These are phyloP conservation scores for Acrocephalus scirpaceus DNA, from an alignment of 2,797 vertebrate genomes.

Conservation along the genomic window DNA sequence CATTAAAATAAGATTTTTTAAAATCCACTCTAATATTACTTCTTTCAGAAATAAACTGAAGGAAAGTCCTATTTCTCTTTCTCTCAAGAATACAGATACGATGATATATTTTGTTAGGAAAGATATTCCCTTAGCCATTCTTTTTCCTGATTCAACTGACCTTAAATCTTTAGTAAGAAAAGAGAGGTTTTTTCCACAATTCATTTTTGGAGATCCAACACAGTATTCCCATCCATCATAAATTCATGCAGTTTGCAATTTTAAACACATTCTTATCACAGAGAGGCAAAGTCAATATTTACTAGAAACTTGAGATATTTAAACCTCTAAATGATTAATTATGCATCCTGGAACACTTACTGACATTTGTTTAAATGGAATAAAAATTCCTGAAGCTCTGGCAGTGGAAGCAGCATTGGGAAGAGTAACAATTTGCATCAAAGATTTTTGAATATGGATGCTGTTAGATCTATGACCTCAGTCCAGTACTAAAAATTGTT, in stretches of 20 bases:
- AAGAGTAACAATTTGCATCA: not conserved
- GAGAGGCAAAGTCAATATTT: constrained; percentile 40
- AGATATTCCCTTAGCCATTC: not conserved
- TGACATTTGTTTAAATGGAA: not conserved
- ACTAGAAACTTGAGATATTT: not conserved
- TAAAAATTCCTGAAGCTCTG: constrained; percentile 11
- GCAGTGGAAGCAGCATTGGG: not conserved
- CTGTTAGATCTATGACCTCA: constrained; percentile 4
- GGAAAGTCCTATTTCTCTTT: not conserved
- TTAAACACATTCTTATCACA: not conserved
- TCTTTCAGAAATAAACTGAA: not conserved
- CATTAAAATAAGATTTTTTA: not conserved
- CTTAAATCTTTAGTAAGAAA: not conserved
- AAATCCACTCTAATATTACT: not conserved
- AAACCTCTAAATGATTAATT: constrained; percentile 25
- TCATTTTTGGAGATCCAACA: not conserved
- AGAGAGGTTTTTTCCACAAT: not conserved
- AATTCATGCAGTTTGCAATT: not conserved
- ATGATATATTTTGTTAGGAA: not conserved
- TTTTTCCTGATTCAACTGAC: not conserved
- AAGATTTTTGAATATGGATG: not conserved
- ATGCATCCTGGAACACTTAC: not conserved
- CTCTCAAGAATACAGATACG: not conserved
- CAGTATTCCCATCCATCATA: not conserved
- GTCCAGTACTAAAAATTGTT: not conserved